phyloP scores from a whole-genome alignment of 2,888 invertebrate species.

The Chydorus sphaericus region DNA sequence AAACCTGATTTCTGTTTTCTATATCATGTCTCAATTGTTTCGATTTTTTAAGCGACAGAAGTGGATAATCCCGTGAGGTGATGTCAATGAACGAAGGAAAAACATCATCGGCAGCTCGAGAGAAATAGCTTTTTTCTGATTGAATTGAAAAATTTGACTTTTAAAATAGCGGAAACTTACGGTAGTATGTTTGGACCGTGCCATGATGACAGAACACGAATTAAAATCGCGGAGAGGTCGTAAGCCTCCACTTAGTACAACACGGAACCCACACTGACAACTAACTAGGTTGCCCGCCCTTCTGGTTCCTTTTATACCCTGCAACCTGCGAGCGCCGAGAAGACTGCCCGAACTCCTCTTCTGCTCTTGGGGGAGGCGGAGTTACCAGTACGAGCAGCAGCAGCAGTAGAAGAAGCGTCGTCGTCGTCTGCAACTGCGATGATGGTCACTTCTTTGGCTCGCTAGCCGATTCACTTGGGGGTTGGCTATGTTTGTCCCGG shows the following conservation, averaged over 20 bases:
- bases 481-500: too few relatives aligned
- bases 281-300: slow-evolving; percentile 8
- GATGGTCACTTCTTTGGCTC: slow-evolving; percentile 1
- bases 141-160: not conserved
- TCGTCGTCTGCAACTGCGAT: too few relatives aligned
- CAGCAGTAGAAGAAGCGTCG: not conserved
- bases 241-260: slow-evolving; percentile 8
- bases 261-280: slow-evolving; percentile 11
- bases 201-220: too few relatives aligned
- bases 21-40: too few relatives aligned
- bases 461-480: too few relatives aligned
- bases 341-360: too few relatives aligned
- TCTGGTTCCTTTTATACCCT: not conserved
- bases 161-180: slow-evolving; percentile 2
- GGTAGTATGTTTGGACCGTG: slow-evolving; percentile 12
- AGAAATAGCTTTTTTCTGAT: not conserved
- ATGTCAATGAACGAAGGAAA: not conserved
- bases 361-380: slow-evolving; percentile 4
- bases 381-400: slow-evolving; percentile 1
- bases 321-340: not conserved
- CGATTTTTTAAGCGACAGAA: too few relatives aligned
- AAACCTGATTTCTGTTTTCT: too few relatives aligned
- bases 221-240: slow-evolving; percentile 10
- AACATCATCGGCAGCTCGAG: not conserved
- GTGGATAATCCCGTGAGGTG: too few relatives aligned